phyloP scores from a whole-genome alignment of 2,797 vertebrate species.

The Rhodeus uyekii region DNA sequence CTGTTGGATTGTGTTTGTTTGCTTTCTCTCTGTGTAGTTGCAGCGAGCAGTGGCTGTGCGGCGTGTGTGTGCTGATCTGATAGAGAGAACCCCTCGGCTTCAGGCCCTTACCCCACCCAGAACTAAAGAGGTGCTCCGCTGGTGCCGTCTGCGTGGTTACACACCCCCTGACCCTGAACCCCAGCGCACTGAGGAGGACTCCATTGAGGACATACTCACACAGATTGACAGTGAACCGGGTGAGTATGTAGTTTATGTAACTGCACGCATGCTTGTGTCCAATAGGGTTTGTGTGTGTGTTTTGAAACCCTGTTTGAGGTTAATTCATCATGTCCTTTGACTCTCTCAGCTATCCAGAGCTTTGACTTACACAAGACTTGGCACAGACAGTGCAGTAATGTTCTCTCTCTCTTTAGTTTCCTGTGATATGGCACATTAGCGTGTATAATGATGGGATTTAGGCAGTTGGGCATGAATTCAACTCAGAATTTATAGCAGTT shows the following conservation, averaged over 20 bases:
- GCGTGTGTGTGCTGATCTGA: conserved; percentile 88
- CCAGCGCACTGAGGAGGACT: conserved; percentile 82
- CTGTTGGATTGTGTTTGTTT: neutral
- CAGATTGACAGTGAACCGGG: conserved; percentile 96
- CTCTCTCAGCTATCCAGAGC: conserved; percentile 5
- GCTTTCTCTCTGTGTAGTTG: conserved; percentile 76
- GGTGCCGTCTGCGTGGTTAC: conserved; percentile 94
- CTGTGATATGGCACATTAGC: conserved; percentile 2
- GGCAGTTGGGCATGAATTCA: conserved; percentile 20
- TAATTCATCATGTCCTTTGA: conserved; percentile 19
- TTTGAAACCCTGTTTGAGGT: neutral
- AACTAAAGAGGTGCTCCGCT: conserved; percentile 92
- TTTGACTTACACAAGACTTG: conserved; percentile 8
- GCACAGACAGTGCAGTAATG: conserved; percentile 18
- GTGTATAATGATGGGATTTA: conserved; percentile 31
- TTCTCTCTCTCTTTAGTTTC: neutral
- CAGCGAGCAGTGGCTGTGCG: conserved; percentile 92
- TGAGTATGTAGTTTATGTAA: conserved; percentile 29
- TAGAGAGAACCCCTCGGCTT: conserved; percentile 88
- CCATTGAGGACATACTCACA: conserved; percentile 94
- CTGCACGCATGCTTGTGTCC: neutral
- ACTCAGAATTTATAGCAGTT: neutral
- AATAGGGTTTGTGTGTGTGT: neutral
- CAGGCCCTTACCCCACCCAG: conserved; percentile 86
- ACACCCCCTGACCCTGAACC: conserved; percentile 90